Conservation (phyloP, 1,140 invertebrate genomes). For the Bombus huntii region DNA sequence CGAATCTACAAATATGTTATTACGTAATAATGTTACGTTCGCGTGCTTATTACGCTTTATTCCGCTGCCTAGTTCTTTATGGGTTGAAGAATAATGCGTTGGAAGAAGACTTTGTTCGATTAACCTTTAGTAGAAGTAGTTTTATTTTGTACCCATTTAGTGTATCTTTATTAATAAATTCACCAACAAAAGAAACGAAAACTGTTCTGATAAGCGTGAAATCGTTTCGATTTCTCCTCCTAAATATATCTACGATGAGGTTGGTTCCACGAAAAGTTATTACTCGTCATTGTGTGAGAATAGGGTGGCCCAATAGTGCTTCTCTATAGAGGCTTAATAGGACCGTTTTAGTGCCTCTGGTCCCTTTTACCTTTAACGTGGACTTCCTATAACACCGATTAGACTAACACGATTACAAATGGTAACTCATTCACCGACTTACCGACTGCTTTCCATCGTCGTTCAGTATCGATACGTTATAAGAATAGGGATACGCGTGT, state of each 20-base stretch:
- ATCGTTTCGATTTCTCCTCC: constrained; percentile 54
- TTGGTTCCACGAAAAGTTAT: constrained; percentile 57
- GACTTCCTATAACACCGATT: constrained; percentile 72
- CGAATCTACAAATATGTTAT: no score
- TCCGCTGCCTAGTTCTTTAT: no score
- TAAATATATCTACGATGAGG: constrained; percentile 29
- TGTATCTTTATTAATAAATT: constrained; percentile 17
- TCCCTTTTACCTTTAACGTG: constrained; percentile 66
- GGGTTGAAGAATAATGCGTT: no score
- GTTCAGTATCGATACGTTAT: constrained; percentile 59
- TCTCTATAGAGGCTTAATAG: constrained; percentile 70
- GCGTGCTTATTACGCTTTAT: no score
- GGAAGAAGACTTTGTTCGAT: background rate
- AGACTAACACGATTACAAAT: constrained; percentile 77
- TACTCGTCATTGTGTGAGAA: constrained; percentile 55
- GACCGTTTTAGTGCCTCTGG: constrained; percentile 68
- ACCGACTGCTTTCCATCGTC: constrained; percentile 48
- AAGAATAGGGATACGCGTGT: constrained; percentile 50
- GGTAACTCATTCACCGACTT: constrained; percentile 71
- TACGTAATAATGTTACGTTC: no score
- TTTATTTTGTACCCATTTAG: background rate
- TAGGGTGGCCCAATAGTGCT: constrained; percentile 56
- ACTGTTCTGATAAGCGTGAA: constrained; percentile 44
- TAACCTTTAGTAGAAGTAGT: background rate
- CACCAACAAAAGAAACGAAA: constrained; percentile 12